Evolutionary conservation across 2,797 vertebrate species (phyloP).

Genomic region (Manis pentadactyla): DNA sequence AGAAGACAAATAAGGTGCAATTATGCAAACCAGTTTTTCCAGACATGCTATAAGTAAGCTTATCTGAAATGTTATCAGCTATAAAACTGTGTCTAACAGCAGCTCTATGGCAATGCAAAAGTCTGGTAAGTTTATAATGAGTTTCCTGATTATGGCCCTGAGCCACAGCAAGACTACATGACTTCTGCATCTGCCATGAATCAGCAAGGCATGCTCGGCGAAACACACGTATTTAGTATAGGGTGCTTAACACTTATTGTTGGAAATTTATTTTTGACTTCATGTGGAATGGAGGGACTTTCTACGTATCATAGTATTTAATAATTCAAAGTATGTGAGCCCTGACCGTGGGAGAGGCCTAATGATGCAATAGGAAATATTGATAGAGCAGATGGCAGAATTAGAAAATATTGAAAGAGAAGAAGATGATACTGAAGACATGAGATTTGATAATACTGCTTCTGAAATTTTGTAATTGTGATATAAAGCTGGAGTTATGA

Average conservation of each 20-base stretch:
- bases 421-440: neutral
- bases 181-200: neutral
- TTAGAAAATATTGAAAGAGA: neutral
- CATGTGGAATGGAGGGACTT: neutral
- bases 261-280: neutral
- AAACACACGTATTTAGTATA: neutral
- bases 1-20: constrained; percentile 19
- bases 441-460: neutral
- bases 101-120: neutral
- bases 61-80: constrained; percentile 19
- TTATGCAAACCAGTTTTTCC: neutral
- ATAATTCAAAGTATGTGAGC: neutral
- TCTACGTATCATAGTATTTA: neutral
- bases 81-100: neutral
- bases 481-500: neutral
- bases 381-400: neutral
- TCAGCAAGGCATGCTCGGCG: neutral
- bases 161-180: neutral
- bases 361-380: neutral
- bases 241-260: neutral
- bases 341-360: neutral
- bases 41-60: neutral
- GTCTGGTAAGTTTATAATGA: constrained; percentile 6
- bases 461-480: neutral
- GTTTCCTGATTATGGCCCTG: neutral